These are phyloP conservation scores for Hypomecis atomaria DNA, from an alignment of 2,888 invertebrate species.

Conservation along the genomic window DNA sequence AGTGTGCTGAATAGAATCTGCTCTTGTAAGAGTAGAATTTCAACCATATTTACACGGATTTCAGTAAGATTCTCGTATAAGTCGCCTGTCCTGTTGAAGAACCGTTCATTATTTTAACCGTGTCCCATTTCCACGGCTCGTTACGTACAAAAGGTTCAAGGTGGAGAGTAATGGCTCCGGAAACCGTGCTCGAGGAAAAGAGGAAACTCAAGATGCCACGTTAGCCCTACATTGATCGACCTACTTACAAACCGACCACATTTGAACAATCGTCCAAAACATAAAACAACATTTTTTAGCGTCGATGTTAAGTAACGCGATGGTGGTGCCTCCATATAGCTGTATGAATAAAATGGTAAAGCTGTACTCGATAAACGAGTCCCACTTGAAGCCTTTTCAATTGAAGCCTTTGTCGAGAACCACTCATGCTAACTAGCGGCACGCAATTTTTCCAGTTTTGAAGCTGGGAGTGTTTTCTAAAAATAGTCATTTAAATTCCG, in stretches of 20 bases:
- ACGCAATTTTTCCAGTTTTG: background rate
- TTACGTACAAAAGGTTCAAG: background rate
- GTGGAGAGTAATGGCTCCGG: constrained; percentile 1
- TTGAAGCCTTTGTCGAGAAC: constrained; percentile 17
- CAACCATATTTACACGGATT: background rate
- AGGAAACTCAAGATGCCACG: constrained; percentile 28
- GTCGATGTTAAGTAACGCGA: background rate
- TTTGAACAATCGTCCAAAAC: background rate
- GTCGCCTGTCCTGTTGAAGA: background rate
- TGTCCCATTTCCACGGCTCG: background rate
- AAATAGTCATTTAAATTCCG: background rate
- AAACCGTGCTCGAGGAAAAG: constrained; percentile 7
- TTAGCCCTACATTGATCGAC: constrained; percentile 32
- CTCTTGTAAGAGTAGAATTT: background rate
- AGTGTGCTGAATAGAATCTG: no score
- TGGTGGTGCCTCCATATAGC: background rate
- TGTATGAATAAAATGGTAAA: background rate
- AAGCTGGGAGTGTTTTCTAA: background rate
- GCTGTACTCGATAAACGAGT: constrained; percentile 14
- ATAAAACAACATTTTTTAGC: background rate
- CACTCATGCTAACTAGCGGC: constrained; percentile 5
- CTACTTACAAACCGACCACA: constrained; percentile 16
- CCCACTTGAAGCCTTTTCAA: constrained; percentile 25
- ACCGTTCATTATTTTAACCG: background rate
- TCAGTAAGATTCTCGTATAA: background rate